Evolutionary conservation across 2,797 vertebrate genomes (phyloP), one percentile per base, ranked within the genome.

Genomic region (Poecilia gillii): DNA sequence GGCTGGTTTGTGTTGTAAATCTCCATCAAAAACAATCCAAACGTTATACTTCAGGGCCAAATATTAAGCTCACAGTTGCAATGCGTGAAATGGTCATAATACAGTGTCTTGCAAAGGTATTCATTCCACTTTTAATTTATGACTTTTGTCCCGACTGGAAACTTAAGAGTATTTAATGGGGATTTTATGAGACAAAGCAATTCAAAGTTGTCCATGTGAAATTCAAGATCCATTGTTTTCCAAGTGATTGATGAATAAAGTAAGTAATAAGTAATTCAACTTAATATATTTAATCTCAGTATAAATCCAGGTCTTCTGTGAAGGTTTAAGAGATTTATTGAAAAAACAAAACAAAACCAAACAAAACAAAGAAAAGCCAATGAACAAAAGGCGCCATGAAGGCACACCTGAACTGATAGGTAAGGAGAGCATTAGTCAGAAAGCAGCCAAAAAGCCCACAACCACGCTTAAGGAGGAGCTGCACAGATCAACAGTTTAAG

Each of bases 1-100:
- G 90, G 91, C 87, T 87, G 87, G 90, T 84, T 81, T 87, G 86
- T 83, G 41, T 86, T 74, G 75, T 76, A 66, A 90, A 79, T 79
- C 75, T 74, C 82, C 82, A 86, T 84, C 70, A 84, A 6, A 43
- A 88, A 87, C 81, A 78, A 77, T 84, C 75, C 73, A 85, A 81
- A 87, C 74, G 33, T 62, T 83, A 74, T 51, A 33, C 51, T 73
- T 88, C 31, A 59, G 68, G 76, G 71, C 41, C 79, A 51, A 57
- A 74, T 85, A 62, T 78, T 78, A 73, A 77, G 77, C 70, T 77
- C 25, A 28, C 68, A 45, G 41, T 62, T 83, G 39, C 82, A 46
- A 62, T 71, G 73, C 20, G 41, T 64, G 74, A 72, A 87, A 80
- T 84, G 55, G 79, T 39, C 73, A 76, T 45, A 72, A 46, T 39